Evolutionary conservation across 2,113 vertebrate genomes (phyloP).

Genomic region (Podarcis cretensis): DNA sequence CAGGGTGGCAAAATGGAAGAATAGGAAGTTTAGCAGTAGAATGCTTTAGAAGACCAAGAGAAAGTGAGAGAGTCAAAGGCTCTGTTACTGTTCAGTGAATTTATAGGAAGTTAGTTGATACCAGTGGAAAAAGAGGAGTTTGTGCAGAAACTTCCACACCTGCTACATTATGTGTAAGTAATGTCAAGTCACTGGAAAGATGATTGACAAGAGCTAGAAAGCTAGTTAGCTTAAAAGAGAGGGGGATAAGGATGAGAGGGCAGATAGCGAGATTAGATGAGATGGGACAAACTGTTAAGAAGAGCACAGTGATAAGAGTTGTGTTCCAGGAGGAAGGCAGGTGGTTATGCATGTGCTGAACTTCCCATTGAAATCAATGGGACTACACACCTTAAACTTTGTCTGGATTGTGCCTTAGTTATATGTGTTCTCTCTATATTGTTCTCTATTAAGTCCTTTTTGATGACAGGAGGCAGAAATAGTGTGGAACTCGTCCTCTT

Average conservation of each 20-base stretch:
- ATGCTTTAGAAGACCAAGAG: background rate
- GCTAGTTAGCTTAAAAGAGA: background rate
- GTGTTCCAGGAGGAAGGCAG: background rate
- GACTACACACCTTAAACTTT: slow-evolving; percentile 8
- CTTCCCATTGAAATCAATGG: background rate
- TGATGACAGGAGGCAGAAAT: background rate
- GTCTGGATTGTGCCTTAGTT: slow-evolving; percentile 9
- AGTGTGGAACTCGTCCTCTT: background rate
- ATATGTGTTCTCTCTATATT: background rate
- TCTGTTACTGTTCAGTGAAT: no score
- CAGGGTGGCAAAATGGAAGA: background rate
- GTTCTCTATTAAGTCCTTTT: slow-evolving; percentile 1
- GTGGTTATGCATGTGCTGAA: background rate
- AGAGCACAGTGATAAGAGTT: background rate
- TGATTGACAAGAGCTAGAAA: background rate
- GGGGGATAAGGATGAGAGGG: background rate
- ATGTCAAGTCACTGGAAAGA: background rate
- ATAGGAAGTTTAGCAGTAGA: background rate
- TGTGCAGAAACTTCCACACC: background rate
- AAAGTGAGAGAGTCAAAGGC: background rate
- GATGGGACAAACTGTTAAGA: background rate
- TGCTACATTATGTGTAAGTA: background rate
- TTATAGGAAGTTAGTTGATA: background rate
- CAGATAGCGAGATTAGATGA: background rate
- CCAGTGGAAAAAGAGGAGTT: background rate